Conservation (phyloP, 1,140 invertebrate genomes). For the Galendromus occidentalis region DNA sequence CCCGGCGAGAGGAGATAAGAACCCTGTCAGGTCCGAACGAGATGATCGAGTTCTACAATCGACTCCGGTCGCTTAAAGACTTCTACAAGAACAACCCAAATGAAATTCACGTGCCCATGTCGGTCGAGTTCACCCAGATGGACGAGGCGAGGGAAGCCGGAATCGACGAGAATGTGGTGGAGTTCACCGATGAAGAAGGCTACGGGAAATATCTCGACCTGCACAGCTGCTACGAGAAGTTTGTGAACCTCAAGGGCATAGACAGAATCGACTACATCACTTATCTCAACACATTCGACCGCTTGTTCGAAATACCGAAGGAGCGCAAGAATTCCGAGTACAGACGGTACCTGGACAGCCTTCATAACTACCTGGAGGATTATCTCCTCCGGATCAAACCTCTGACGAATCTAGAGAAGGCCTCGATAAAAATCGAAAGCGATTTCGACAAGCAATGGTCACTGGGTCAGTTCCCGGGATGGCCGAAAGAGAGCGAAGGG, state of each 20-base stretch:
- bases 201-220: slow-evolving; percentile 97
- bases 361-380: slow-evolving; percentile 69
- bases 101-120: slow-evolving; percentile 81
- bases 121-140: slow-evolving; percentile 87
- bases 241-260: slow-evolving; percentile 87
- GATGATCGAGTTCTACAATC: slow-evolving; percentile 86
- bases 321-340: slow-evolving; percentile 87
- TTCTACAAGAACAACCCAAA: slow-evolving; percentile 90
- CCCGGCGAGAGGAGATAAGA: slow-evolving; percentile 80
- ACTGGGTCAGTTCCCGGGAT: slow-evolving; percentile 69
- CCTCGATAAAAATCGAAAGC: slow-evolving; percentile 50
- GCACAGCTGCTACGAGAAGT: slow-evolving; percentile 90
- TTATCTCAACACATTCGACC: slow-evolving; percentile 86
- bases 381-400: slow-evolving; percentile 74
- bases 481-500: slow-evolving; percentile 89
- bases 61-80: slow-evolving; percentile 82
- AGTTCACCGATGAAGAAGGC: slow-evolving; percentile 98
- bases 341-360: slow-evolving; percentile 56
- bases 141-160: slow-evolving; percentile 65
- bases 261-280: slow-evolving; percentile 33
- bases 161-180: slow-evolving; percentile 44
- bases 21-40: slow-evolving; percentile 90
- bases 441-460: slow-evolving; percentile 79
- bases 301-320: slow-evolving; percentile 82
- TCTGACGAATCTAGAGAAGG: slow-evolving; percentile 55